Percentiles rank a stretch among this genome's conserved stretches.
These are phyloP conservation scores for Drosophila atroscutellata DNA, from an alignment of 2,888 invertebrate species.

Conservation along the genomic window DNA sequence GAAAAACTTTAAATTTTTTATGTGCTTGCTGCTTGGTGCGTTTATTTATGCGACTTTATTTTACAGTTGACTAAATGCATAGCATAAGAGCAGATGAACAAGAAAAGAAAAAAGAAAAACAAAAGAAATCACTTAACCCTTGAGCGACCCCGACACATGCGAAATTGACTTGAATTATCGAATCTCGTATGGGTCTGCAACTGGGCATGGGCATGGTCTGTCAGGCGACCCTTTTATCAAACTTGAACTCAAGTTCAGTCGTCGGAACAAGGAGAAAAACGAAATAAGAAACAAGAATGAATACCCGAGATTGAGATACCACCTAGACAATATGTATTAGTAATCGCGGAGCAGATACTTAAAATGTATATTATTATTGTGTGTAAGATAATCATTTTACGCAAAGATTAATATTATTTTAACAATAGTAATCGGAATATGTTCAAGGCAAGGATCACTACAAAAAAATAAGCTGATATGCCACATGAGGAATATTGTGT, in stretches of 20 bases:
- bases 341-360: background rate
- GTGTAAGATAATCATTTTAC: background rate
- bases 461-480: background rate
- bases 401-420: background rate
- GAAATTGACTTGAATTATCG: conserved; percentile 77
- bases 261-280: conserved; percentile 30
- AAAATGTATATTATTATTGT: background rate
- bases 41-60: conserved; percentile 72
- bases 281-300: background rate
- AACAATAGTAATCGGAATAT: background rate
- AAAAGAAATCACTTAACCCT: conserved; percentile 77
- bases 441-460: background rate
- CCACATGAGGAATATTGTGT: background rate
- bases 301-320: conserved; percentile 6
- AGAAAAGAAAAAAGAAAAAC: conserved; percentile 42
- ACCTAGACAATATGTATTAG: background rate
- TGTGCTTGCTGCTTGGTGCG: conserved; percentile 28
- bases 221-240: conserved; percentile 70
- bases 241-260: conserved; percentile 73
- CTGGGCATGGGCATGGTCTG: conserved; percentile 48
- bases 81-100: conserved; percentile 16
- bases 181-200: conserved; percentile 59
- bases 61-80: conserved; percentile 66
- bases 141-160: conserved; percentile 75
- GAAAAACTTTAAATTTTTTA: conserved; percentile 54